phyloP scores from a whole-genome alignment of 2,113 vertebrate species.

The Chamaetylas fuelleborni region DNA sequence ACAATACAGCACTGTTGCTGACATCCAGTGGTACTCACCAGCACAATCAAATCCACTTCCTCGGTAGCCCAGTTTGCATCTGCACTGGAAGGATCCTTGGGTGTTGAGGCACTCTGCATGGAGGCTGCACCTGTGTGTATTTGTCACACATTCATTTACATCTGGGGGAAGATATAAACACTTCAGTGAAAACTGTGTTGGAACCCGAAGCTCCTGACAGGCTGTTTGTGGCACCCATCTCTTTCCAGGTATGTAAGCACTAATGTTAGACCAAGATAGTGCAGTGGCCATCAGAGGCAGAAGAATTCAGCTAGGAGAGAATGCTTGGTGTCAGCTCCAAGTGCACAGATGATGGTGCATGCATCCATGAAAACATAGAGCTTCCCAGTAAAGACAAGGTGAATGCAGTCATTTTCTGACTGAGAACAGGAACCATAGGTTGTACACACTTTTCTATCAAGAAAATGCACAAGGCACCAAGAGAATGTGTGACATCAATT shows the following conservation, averaged over 20 bases:
- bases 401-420: not conserved
- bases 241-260: not conserved
- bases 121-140: constrained; percentile 81
- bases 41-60: constrained; percentile 88
- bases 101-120: constrained; percentile 90
- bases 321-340: not conserved
- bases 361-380: not conserved
- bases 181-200: not conserved
- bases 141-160: constrained; percentile 84
- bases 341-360: not conserved
- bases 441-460: not conserved
- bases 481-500: not conserved
- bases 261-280: not conserved
- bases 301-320: not conserved
- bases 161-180: constrained; percentile 72
- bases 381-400: not conserved
- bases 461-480: not conserved
- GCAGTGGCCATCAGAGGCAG: not conserved
- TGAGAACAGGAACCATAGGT: not conserved
- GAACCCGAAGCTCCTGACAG: not conserved
- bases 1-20: not conserved
- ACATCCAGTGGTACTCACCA: constrained; percentile 77
- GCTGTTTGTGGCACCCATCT: not conserved
- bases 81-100: constrained; percentile 89
- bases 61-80: constrained; percentile 87